Evolutionary conservation across 2,888 invertebrate genomes (phyloP).

Genomic region (Pegoplata infirma): DNA sequence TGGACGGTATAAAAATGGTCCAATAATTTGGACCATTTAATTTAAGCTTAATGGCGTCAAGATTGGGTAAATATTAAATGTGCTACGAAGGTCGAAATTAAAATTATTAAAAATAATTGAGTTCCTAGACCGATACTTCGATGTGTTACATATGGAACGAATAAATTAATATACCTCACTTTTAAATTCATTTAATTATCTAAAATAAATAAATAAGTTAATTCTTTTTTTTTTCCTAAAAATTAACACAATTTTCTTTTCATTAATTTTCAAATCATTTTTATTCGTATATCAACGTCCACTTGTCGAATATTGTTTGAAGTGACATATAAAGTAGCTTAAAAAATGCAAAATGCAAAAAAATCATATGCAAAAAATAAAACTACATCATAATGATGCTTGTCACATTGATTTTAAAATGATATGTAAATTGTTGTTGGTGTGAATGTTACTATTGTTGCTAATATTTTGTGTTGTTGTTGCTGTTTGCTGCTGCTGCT

Average conservation of each 20-base stretch:
- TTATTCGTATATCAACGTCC: constrained; percentile 10
- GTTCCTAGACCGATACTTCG: too few species aligned
- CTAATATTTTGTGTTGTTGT: background rate
- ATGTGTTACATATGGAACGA: too few species aligned
- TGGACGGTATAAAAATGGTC: too few species aligned
- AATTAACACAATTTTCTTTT: constrained; percentile 3
- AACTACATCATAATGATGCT: constrained; percentile 29
- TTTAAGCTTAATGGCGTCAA: too few species aligned
- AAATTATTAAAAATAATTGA: too few species aligned
- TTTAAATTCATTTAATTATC: too few species aligned
- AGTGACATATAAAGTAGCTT: constrained; percentile 48
- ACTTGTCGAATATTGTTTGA: constrained; percentile 30
- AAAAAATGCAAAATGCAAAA: constrained; percentile 16
- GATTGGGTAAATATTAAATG: too few species aligned
- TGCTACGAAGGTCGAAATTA: too few species aligned
- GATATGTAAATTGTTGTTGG: constrained; percentile 43
- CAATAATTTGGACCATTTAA: too few species aligned
- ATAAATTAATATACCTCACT: too few species aligned
- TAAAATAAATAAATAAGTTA: background rate
- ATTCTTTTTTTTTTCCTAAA: too few species aligned
- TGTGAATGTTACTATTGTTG: constrained; percentile 12
- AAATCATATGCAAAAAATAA: too few species aligned
- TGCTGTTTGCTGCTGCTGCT: background rate
- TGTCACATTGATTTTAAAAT: constrained; percentile 51
- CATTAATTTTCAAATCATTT: background rate